These are phyloP conservation scores for Paradoxurus hermaphroditus DNA, from an alignment of 2,113 vertebrate genomes.

Conservation along the genomic window DNA sequence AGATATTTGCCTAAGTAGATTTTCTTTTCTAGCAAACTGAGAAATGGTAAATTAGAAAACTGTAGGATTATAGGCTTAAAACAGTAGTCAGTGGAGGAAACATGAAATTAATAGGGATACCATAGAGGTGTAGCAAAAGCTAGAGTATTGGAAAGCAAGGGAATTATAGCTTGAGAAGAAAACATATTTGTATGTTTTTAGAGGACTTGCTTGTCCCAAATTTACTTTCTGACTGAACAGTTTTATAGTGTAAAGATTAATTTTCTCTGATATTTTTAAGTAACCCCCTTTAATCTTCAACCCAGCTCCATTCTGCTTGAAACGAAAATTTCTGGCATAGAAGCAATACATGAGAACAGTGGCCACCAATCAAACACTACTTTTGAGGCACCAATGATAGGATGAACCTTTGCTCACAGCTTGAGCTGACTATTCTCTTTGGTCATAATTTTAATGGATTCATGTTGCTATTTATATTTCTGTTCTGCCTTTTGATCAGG, in stretches of 20 bases:
- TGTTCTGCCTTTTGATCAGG: background rate
- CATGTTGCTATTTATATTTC: background rate
- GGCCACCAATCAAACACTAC: background rate
- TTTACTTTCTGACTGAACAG: background rate
- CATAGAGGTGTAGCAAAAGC: background rate
- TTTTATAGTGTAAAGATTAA: background rate
- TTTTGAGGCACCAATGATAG: background rate
- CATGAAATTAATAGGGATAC: background rate
- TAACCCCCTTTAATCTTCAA: conserved; percentile 3
- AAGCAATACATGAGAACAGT: background rate
- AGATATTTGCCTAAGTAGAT: background rate
- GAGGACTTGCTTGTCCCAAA: background rate
- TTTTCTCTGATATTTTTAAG: conserved; percentile 39
- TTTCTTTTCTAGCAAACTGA: conserved; percentile 2
- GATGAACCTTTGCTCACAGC: background rate
- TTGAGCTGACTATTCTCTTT: background rate
- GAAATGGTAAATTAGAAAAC: conserved; percentile 8
- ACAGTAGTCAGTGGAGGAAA: background rate
- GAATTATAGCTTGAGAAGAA: background rate
- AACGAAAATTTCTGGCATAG: background rate
- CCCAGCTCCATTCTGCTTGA: background rate
- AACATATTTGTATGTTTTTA: background rate
- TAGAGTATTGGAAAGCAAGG: background rate
- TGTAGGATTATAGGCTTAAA: background rate
- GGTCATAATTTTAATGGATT: background rate